Evolutionary conservation across 2,113 vertebrate genomes (phyloP).

Genomic region (Isurus oxyrinchus): DNA sequence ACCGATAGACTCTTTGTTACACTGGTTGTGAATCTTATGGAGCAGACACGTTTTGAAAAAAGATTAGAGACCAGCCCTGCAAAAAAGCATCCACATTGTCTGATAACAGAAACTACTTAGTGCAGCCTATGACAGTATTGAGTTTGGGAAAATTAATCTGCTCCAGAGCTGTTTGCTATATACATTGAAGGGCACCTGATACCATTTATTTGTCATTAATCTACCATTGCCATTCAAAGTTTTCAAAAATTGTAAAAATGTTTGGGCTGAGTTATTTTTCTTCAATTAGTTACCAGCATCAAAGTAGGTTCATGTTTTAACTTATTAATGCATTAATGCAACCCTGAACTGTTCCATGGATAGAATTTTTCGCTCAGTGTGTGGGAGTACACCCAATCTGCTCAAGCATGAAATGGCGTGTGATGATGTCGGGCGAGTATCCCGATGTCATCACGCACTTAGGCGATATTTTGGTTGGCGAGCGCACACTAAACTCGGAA

Average conservation of each 20-base stretch:
- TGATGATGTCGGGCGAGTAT: no score
- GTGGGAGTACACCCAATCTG: no score
- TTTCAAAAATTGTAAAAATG: constrained; percentile 45
- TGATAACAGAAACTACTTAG: constrained; percentile 47
- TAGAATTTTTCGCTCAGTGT: no score
- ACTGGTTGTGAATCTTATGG: background rate
- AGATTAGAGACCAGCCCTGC: background rate
- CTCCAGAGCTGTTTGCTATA: constrained; percentile 39
- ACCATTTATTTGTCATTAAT: constrained; percentile 43
- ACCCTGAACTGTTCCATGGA: background rate
- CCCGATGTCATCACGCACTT: no score
- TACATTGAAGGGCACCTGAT: constrained; percentile 43
- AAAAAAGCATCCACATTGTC: constrained; percentile 38
- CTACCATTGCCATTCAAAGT: constrained; percentile 45
- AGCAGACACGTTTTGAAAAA: constrained; percentile 8
- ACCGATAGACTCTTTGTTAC: background rate
- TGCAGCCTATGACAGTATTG: constrained; percentile 40
- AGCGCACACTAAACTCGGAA: no score
- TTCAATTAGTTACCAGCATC: background rate
- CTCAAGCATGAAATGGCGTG: no score
- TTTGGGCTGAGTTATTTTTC: background rate
- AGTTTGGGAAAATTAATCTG: constrained; percentile 44
- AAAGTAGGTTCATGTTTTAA: background rate
- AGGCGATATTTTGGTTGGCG: no score
- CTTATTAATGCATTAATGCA: background rate